Conservation (phyloP, 1,140 invertebrate genomes). For the Drosophila chauvacae region DNA sequence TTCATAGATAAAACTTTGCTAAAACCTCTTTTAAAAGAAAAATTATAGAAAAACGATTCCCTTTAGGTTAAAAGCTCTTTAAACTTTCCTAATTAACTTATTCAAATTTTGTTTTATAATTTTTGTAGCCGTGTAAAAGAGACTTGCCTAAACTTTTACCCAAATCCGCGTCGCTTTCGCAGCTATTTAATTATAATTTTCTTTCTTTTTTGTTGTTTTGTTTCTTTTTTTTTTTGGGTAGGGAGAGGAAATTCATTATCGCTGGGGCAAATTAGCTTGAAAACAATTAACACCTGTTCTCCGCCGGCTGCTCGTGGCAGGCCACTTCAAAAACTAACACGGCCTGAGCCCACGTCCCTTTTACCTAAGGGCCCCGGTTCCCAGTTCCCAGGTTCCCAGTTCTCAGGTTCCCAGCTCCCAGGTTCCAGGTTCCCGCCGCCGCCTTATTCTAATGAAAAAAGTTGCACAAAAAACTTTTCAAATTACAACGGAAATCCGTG, state of each 20-base stretch:
- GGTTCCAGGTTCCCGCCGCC: not conserved
- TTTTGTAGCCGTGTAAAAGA: conserved; percentile 11
- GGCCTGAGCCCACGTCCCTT: conserved; percentile 12
- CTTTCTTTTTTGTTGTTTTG: conserved; percentile 22
- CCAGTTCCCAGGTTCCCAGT: not conserved
- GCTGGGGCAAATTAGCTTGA: conserved; percentile 72
- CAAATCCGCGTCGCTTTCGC: conserved; percentile 55
- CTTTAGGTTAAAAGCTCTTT: not conserved
- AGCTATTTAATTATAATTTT: conserved; percentile 79
- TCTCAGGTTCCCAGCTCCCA: not conserved
- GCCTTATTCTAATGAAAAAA: conserved; percentile 77
- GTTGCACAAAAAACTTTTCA: conserved; percentile 81
- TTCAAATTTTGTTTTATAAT: not conserved
- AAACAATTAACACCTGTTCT: conserved; percentile 81
- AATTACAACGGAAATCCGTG: conserved; percentile 83
- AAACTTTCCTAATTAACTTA: conserved; percentile 2
- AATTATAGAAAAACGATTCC: not conserved
- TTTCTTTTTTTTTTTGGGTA: not conserved
- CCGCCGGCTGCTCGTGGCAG: conserved; percentile 66
- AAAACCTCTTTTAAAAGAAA: not conserved
- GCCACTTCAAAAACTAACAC: conserved; percentile 70
- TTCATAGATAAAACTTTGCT: too few species aligned
- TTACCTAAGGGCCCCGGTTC: not conserved
- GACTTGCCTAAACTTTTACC: conserved; percentile 25
- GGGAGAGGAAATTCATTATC: conserved; percentile 66